Percentiles rank a stretch among this genome's conserved stretches.
phyloP scores from a whole-genome alignment of 2,113 vertebrate genomes.

The Casuarius casuarius region DNA sequence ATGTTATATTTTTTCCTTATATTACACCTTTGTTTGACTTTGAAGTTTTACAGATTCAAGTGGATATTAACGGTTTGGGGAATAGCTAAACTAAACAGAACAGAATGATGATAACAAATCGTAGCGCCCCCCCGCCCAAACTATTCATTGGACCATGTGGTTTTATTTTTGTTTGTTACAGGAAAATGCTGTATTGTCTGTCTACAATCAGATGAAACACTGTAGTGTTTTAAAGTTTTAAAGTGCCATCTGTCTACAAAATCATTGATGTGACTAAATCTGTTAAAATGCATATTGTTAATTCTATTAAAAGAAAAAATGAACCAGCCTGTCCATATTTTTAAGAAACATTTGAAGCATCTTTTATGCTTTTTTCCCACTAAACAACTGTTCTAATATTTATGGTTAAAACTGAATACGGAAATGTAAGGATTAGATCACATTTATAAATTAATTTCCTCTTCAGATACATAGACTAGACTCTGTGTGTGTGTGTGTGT shows the following conservation, averaged over 20 bases:
- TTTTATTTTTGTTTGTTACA: conserved; percentile 11
- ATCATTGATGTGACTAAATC: background rate
- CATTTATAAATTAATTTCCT: background rate
- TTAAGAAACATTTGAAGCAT: background rate
- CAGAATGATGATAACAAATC: background rate
- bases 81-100: conserved; percentile 50
- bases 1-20: conserved; percentile 47
- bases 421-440: background rate
- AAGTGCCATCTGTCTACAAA: background rate
- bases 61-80: conserved; percentile 32
- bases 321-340: background rate
- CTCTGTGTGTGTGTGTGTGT: background rate
- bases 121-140: background rate
- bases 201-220: background rate
- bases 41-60: conserved; percentile 45
- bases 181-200: background rate
- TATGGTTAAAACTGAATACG: background rate
- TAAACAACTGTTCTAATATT: background rate
- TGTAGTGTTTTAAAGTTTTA: background rate
- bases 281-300: background rate
- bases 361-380: background rate
- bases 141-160: background rate
- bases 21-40: conserved; percentile 53
- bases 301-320: background rate
- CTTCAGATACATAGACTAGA: background rate